Evolutionary conservation across 2,797 vertebrate genomes (phyloP), one percentile per base, ranked within the genome.

Genomic region (Coluber constrictor): DNA sequence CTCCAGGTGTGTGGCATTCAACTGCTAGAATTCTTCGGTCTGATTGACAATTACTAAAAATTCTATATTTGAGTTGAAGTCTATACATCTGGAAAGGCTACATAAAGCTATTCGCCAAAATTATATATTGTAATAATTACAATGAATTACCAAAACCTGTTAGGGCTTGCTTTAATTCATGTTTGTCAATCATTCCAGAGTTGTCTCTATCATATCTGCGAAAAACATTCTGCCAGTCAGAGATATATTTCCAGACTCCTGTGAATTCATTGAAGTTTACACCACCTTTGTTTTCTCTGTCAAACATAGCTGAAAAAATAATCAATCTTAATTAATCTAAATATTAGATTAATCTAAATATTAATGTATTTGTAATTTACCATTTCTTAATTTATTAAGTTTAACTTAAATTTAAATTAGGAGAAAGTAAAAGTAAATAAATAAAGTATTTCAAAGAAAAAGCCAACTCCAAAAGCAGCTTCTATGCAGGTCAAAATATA

Each of bases 161-260:
- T 97, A 99, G 98, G 13, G 99, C 99, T 97, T 99, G 99, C 96
- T 99, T 99, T 95, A 99, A 98, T 97, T 99, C 99, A 13, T 98
- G 99, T 97, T 98, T 99, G 97, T 99, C 99, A 60, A 99, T 99
- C 98, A 99, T 99, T 94, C 99, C 99, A 0, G 99, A 99, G 97
- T 99, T 99, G 98, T 99, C 99, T 92, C 99, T 97, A 97, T 99
- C 99, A 83, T 99, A 99, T 7, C 98, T 99, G 96, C 99, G 98
- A 98, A 99, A 99, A 97, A 99, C 99, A 96, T 98, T 99, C 98
- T 99, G 99, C 99, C 99, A 99, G 96, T 99, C 99, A 0, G 99
- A 98, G 97, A 99, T 98, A 95, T 99, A 99, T 94, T 99, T 99
- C 99, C 99, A 99, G 88, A 99, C 99, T 2, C 99, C 99, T 0